phyloP scores from a whole-genome alignment of 2,888 invertebrate genomes.

The Drosophila prostipennis region DNA sequence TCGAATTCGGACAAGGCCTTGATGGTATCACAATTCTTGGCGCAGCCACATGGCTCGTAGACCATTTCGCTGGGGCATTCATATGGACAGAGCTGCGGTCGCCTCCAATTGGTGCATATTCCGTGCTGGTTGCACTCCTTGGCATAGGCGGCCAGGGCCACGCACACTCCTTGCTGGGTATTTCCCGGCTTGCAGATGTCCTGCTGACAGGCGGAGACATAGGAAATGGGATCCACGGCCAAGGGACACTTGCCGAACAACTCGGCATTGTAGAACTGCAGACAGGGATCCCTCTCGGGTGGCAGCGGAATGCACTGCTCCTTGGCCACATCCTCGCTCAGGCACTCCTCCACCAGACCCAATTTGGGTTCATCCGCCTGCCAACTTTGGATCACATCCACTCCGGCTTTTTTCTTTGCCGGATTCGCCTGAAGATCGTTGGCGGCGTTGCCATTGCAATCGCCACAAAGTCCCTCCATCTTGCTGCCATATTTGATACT shows the following conservation, averaged over 20 bases:
- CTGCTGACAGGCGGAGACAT: slow-evolving; percentile 89
- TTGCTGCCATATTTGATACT: slow-evolving; percentile 89
- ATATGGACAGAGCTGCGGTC: slow-evolving; percentile 87
- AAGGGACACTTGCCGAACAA: slow-evolving; percentile 89
- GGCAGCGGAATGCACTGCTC: slow-evolving; percentile 86
- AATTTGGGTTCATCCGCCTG: slow-evolving; percentile 85
- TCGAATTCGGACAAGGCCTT: slow-evolving; percentile 74
- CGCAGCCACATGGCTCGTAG: slow-evolving; percentile 83
- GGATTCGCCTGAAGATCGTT: slow-evolving; percentile 86
- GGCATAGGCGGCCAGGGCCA: slow-evolving; percentile 89
- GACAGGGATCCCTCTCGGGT: slow-evolving; percentile 88
- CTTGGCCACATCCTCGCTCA: slow-evolving; percentile 84
- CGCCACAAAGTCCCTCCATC: slow-evolving; percentile 93
- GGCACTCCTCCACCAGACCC: slow-evolving; percentile 85
- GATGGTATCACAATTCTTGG: slow-evolving; percentile 82
- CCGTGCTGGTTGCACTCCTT: slow-evolving; percentile 89
- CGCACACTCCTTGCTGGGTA: slow-evolving; percentile 87
- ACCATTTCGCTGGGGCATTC: slow-evolving; percentile 84
- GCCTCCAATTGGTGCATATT: slow-evolving; percentile 91
- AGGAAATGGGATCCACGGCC: slow-evolving; percentile 89
- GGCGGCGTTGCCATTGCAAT: slow-evolving; percentile 87
- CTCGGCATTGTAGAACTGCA: slow-evolving; percentile 86
- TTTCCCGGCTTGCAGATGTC: slow-evolving; percentile 87
- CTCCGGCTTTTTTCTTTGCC: slow-evolving; percentile 78
- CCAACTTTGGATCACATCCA: slow-evolving; percentile 86